phyloP scores from a whole-genome alignment of 2,797 vertebrate genomes.

The Rousettus madagascariensis region DNA sequence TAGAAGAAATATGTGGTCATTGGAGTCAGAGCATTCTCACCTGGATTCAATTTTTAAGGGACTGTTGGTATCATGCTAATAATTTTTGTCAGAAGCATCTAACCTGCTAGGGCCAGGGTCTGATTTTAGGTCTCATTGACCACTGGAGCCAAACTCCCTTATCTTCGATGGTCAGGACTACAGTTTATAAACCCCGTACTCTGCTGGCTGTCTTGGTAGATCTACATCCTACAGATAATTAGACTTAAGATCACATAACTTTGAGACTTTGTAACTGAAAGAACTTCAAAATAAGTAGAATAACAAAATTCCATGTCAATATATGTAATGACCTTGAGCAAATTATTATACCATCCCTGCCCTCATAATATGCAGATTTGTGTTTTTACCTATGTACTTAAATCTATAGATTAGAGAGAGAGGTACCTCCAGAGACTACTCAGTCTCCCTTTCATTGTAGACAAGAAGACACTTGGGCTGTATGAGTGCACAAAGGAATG shows the following conservation, averaged over 20 bases:
- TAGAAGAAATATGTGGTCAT: neutral
- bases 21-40: neutral
- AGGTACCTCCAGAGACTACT: neutral
- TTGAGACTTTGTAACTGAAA: conserved; percentile 2
- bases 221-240: neutral
- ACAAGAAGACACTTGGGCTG: neutral
- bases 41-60: neutral
- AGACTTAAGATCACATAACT: neutral
- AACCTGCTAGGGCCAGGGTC: neutral
- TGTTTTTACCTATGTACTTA: neutral
- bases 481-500: neutral
- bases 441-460: neutral
- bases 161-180: neutral
- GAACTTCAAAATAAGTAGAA: neutral
- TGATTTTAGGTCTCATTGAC: neutral
- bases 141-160: neutral
- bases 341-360: neutral
- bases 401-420: neutral
- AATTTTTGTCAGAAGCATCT: neutral
- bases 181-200: neutral
- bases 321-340: neutral
- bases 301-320: neutral
- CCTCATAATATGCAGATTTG: neutral
- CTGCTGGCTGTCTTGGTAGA: neutral
- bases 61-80: neutral